phyloP scores from a whole-genome alignment of 2,888 invertebrate genomes.

The Panzeria rudis region DNA sequence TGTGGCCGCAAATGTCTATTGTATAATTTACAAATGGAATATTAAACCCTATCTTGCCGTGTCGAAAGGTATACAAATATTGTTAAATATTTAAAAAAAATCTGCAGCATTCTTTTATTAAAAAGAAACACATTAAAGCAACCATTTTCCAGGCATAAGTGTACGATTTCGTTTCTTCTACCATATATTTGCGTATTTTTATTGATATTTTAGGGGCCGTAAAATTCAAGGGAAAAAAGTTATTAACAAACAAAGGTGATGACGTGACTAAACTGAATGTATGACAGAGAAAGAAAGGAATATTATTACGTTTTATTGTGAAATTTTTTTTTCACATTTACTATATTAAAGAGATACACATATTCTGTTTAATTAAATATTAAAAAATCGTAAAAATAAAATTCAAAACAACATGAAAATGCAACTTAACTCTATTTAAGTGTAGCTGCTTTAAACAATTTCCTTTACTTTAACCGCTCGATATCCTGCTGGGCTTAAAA shows the following conservation, averaged over 20 bases:
- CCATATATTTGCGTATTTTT: slow-evolving; percentile 35
- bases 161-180: too few relatives aligned
- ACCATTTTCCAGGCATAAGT: too few relatives aligned
- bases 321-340: not conserved
- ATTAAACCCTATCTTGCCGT: too few relatives aligned
- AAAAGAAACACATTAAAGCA: too few relatives aligned
- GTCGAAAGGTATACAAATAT: too few relatives aligned
- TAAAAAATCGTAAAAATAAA: slow-evolving; percentile 16
- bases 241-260: slow-evolving; percentile 63
- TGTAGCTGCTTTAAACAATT: slow-evolving; percentile 36
- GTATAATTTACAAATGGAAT: too few relatives aligned
- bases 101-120: too few relatives aligned
- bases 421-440: slow-evolving; percentile 27
- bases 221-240: slow-evolving; percentile 17
- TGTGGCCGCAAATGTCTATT: too few relatives aligned
- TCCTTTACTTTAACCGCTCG: slow-evolving; percentile 31
- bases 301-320: slow-evolving; percentile 1
- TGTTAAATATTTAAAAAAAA: too few relatives aligned
- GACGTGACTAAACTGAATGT: slow-evolving; percentile 66
- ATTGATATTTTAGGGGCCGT: slow-evolving; percentile 63
- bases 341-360: too few relatives aligned
- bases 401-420: slow-evolving; percentile 24
- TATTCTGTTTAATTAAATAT: slow-evolving; percentile 6
- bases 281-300: slow-evolving; percentile 3
- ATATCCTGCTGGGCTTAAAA: slow-evolving; percentile 65